Percentiles rank a stretch among this genome's conserved stretches.
Conservation (phyloP, 1,140 invertebrate species). For the Drosophila ogumai region DNA sequence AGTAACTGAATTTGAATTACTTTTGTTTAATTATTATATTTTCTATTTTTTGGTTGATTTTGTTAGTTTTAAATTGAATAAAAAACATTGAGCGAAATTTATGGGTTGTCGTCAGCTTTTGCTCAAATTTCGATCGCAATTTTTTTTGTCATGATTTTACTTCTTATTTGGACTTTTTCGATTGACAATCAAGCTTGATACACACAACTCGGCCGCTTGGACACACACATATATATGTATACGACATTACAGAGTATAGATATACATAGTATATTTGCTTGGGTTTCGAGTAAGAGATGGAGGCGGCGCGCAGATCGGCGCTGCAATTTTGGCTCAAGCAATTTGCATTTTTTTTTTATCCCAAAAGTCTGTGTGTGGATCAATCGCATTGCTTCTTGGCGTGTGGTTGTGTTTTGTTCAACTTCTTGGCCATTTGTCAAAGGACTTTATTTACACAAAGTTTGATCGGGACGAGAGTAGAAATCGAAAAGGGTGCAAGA, state of each 20-base stretch:
- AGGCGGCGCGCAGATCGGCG: conserved; percentile 17
- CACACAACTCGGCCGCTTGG: conserved; percentile 78
- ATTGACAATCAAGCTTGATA: conserved; percentile 77
- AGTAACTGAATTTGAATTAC: conserved; percentile 29
- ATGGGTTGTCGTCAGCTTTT: conserved; percentile 35
- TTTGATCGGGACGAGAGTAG: conserved; percentile 28
- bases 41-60: conserved; percentile 21
- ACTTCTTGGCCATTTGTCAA: conserved; percentile 56
- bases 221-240: conserved; percentile 38
- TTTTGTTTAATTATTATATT: conserved; percentile 43
- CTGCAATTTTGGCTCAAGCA: conserved; percentile 53
- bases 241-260: conserved; percentile 37
- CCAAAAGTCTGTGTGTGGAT: conserved; percentile 71
- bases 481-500: neutral
- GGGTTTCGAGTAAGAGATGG: conserved; percentile 36
- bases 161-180: conserved; percentile 18
- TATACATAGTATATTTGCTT: conserved; percentile 32
- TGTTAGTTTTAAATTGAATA: conserved; percentile 42
- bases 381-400: conserved; percentile 77
- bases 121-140: conserved; percentile 79
- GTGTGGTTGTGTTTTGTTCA: conserved; percentile 38
- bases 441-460: conserved; percentile 85
- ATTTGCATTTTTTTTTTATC: conserved; percentile 15
- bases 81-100: conserved; percentile 77
- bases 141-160: conserved; percentile 44